A percentile compares a stretch with the other conserved stretches of the same genome.
Evolutionary conservation across 2,888 invertebrate genomes (phyloP).

Genomic region (Phalangium opilio): DNA sequence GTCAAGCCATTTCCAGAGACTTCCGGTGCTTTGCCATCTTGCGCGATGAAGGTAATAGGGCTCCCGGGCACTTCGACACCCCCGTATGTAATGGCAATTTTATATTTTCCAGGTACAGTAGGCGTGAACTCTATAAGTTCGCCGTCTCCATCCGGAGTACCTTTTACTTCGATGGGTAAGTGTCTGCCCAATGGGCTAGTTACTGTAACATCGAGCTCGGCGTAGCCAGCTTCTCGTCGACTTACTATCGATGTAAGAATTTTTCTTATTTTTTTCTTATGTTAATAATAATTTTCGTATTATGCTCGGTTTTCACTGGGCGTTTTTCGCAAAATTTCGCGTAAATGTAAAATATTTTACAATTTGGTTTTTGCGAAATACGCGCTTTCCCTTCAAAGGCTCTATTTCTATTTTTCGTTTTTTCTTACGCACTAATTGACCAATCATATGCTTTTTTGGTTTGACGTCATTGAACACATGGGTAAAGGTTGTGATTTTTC

Average conservation of each 20-base stretch:
- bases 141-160: conserved; percentile 32
- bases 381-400: no score
- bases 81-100: conserved; percentile 43
- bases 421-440: no score
- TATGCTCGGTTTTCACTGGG: not conserved
- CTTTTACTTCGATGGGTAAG: conserved; percentile 57
- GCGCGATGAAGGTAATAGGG: conserved; percentile 39
- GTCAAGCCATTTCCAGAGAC: conserved; percentile 18
- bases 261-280: conserved; percentile 4
- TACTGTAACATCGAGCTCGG: conserved; percentile 71
- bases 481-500: no score
- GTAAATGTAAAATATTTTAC: not conserved
- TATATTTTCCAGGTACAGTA: conserved; percentile 60
- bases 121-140: conserved; percentile 70
- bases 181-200: conserved; percentile 71
- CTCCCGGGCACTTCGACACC: conserved; percentile 41
- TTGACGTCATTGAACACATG: no score
- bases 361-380: no score
- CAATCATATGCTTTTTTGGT: no score
- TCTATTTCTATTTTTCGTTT: no score
- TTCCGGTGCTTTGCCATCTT: conserved; percentile 21
- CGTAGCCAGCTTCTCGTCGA: conserved; percentile 63
- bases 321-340: conserved; percentile 12
- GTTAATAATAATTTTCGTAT: not conserved
- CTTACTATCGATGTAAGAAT: conserved; percentile 42